Evolutionary conservation across 2,888 invertebrate species (phyloP).

Genomic region (Tanypteryx hageni): DNA sequence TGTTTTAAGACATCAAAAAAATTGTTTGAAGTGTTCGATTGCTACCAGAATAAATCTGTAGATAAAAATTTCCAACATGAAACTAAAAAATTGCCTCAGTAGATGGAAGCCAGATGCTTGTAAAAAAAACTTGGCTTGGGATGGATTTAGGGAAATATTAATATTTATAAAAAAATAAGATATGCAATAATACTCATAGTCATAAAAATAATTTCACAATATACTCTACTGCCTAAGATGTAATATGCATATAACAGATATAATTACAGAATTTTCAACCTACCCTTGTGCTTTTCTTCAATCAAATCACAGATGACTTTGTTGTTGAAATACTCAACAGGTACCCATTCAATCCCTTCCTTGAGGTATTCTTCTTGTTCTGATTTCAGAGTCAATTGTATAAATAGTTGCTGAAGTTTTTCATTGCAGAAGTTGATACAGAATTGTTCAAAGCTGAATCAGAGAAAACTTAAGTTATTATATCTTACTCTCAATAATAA

Average conservation of each 20-base stretch:
- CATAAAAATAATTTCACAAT: background rate
- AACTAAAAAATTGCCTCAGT: no score
- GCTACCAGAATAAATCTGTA: no score
- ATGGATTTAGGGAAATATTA: no score
- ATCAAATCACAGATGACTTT: conserved; percentile 95
- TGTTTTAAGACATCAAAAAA: no score
- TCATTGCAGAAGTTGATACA: conserved; percentile 98
- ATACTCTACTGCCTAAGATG: background rate
- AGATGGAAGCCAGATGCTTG: no score
- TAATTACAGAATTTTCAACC: background rate
- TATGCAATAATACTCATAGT: no score
- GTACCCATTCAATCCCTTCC: conserved; percentile 95
- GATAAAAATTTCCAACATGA: no score
- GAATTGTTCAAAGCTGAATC: conserved; percentile 88
- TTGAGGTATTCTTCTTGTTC: conserved; percentile 95
- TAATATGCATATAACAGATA: background rate
- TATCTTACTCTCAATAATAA: conserved; percentile 10
- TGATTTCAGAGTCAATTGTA: conserved; percentile 91
- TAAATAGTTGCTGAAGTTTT: conserved; percentile 95
- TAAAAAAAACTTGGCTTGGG: no score
- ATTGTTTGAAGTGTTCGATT: no score
- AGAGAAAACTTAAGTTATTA: background rate
- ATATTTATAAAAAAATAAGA: no score
- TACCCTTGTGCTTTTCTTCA: conserved; percentile 91
- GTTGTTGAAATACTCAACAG: conserved; percentile 93